Evolutionary conservation across 2,797 vertebrate genomes (phyloP).

Genomic region (Glossophaga mutica): DNA sequence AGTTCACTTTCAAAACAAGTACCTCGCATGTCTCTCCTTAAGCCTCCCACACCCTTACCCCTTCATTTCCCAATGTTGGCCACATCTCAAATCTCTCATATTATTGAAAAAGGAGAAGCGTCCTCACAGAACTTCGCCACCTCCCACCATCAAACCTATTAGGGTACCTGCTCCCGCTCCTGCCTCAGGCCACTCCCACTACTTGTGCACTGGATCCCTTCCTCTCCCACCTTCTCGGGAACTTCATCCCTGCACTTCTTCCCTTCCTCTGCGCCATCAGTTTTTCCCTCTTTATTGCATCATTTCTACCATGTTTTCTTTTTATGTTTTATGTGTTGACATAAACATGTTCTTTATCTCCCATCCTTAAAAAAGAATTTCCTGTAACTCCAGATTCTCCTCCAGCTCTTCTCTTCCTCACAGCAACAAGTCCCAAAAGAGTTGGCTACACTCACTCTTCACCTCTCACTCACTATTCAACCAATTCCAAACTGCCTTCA

Average conservation of each 20-base stretch:
- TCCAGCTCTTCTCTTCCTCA: background rate
- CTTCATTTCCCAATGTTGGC: background rate
- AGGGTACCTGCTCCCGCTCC: background rate
- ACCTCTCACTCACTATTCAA: background rate
- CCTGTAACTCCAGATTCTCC: constrained; percentile 7
- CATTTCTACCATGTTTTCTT: background rate
- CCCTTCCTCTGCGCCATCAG: background rate
- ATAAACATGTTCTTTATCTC: background rate
- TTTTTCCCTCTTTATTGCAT: background rate
- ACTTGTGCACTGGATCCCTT: background rate
- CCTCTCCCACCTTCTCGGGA: background rate
- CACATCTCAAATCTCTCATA: background rate
- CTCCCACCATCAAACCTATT: background rate
- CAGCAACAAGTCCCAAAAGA: background rate
- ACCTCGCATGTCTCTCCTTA: background rate
- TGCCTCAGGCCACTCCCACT: background rate
- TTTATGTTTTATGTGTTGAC: too few species aligned
- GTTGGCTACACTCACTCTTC: background rate
- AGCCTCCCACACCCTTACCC: background rate
- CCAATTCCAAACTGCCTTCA: background rate
- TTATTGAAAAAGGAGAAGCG: background rate
- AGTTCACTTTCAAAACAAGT: background rate
- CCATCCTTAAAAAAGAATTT: background rate
- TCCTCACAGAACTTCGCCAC: background rate
- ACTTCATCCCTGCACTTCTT: background rate